Conservation (phyloP, 1,140 invertebrate species). For the Drosophila ambigua region DNA sequence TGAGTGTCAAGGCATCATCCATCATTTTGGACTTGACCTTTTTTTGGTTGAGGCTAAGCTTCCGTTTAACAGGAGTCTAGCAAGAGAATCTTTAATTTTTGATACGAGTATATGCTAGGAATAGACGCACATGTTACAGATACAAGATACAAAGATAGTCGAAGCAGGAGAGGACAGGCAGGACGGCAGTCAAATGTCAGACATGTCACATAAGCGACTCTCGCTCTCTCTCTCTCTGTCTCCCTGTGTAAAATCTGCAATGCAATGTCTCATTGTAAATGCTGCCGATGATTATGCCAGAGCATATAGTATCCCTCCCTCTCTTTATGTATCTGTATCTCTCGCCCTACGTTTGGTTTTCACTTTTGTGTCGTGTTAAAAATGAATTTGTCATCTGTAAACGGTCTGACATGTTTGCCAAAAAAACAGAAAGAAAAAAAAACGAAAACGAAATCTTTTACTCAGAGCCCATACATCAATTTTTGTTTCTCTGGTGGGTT, state of each 20-base stretch:
- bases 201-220: constrained; percentile 19
- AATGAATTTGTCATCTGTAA: constrained; percentile 83
- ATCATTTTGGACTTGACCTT: constrained; percentile 84
- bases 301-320: constrained; percentile 4
- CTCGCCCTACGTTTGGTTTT: constrained; percentile 39
- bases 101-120: constrained; percentile 57
- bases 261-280: constrained; percentile 69
- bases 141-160: constrained; percentile 18
- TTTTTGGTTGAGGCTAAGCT: constrained; percentile 65
- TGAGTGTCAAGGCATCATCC: constrained; percentile 79
- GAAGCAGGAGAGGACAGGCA: not conserved
- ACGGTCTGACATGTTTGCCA: constrained; percentile 80
- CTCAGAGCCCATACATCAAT: constrained; percentile 75
- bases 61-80: constrained; percentile 62
- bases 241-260: constrained; percentile 51
- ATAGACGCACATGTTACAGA: constrained; percentile 62
- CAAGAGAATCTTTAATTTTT: constrained; percentile 75
- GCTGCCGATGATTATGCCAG: constrained; percentile 48
- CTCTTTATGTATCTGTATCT: constrained; percentile 8
- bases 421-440: constrained; percentile 29
- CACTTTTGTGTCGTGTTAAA: constrained; percentile 75
- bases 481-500: constrained; percentile 31
- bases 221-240: constrained; percentile 22
- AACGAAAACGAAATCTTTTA: constrained; percentile 32
- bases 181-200: constrained; percentile 45